Percentiles rank a stretch among this genome's conserved stretches.
phyloP scores from a whole-genome alignment of 2,113 vertebrate species.

The human region GRCh38 chr5:111119001-111119500 shows the following conservation, averaged over 20 bases:
- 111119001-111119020: slow-evolving; percentile 88
- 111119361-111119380: not conserved
- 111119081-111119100: slow-evolving; percentile 94
- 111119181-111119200: not conserved
- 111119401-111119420: not conserved
- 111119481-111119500: not conserved
- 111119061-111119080: slow-evolving; percentile 96
- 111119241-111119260: not conserved
- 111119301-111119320: slow-evolving; percentile 22
- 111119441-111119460: not conserved
- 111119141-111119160: not conserved
- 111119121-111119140: slow-evolving; percentile 83
- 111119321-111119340: slow-evolving; percentile 1
- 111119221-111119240: slow-evolving; percentile 11
- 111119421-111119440: not conserved
- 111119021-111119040: slow-evolving; percentile 93
- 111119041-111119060: slow-evolving; percentile 92
- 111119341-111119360: slow-evolving; percentile 20
- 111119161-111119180: not conserved
- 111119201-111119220: not conserved
- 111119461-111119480: not conserved
- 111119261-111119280: not conserved
- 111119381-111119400: slow-evolving; percentile 25
- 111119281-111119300: not conserved
- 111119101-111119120: slow-evolving; percentile 95